Base-by-base conservation (phyloP, 2,888 invertebrate genomes). In the Lagria hirta region DNA sequence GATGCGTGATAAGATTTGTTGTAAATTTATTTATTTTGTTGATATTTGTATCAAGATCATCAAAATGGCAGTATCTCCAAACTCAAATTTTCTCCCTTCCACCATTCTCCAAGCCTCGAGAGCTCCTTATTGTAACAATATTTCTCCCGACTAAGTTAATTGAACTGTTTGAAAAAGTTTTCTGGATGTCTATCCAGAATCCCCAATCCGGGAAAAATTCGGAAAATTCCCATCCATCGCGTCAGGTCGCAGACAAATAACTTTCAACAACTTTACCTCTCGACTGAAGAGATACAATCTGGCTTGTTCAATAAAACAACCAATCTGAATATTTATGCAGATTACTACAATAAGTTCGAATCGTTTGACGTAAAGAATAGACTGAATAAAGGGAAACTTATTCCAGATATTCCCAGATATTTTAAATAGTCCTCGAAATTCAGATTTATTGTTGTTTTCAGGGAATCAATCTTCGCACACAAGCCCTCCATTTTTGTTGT, bases 261-360 rank as follows among this genome's bases (percentile, higher is more conserved):
- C 48, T 54, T 55, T 52, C 54, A 52, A 52, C 54, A 55, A 54
- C 50, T 57, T 58, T 54, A 55, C 55, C 54, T 57, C 53, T 55
- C 54, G 50, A 55, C 52, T 52, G 55, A 54, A 59, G 56, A 51
- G 54, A 57, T 55, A 54, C 57, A 61, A 60, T 61, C 60, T 59
- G 57, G 60, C 44, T 47, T 54, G 49, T 56, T 54, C 53, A 54
- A 58, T 58, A 60, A 60, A 60, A 57, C 61, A 60, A 60, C 51
- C 60, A 57, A 61, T 61, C 57, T 53, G 64, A 60, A 62, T 61
- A 61, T 64, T 64, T 64, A 64, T 62, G 60, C 51, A 64, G 62
- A 64, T 64, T 61, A 62, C 58, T 56, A 51, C 58, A 58, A 58
- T 62, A 59, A 60, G 60, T 60, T 61, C 50, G 54, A 54, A 48